Evolutionary conservation across 2,113 vertebrate species (phyloP).

Genomic region (Caloenas nicobarica): DNA sequence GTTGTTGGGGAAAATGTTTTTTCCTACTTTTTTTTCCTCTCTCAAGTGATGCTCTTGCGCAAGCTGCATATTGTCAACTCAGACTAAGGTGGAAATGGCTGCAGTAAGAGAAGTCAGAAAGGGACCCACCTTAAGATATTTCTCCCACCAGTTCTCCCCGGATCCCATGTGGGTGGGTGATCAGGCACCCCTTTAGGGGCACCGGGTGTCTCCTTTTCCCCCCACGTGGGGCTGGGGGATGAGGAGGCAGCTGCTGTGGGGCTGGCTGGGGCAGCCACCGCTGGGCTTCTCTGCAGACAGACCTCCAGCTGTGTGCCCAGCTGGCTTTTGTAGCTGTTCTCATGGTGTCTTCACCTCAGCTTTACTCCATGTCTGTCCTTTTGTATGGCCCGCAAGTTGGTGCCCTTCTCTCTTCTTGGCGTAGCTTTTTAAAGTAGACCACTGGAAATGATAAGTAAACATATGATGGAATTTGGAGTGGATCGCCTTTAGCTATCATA

Average conservation of each 20-base stretch:
- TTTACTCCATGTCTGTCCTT: neutral
- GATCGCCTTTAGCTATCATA: neutral
- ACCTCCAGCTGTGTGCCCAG: neutral
- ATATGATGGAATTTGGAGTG: neutral
- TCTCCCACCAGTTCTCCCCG: neutral
- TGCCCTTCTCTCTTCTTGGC: neutral
- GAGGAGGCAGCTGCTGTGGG: neutral
- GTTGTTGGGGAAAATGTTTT: neutral
- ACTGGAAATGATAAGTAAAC: neutral
- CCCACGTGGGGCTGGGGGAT: rapidly evolving
- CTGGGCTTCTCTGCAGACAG: neutral
- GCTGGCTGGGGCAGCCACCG: neutral
- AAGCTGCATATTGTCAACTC: neutral
- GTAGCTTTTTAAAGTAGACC: neutral
- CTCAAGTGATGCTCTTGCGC: neutral
- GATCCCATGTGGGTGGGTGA: neutral
- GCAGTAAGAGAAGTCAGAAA: neutral
- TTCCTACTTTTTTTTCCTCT: neutral
- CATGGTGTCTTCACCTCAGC: rapidly evolving
- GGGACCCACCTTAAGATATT: neutral
- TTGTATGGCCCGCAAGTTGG: rapidly evolving
- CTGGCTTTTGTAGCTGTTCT: neutral
- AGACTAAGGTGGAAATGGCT: neutral
- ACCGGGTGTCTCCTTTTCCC: neutral
- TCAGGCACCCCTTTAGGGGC: rapidly evolving